Evolutionary conservation across 2,113 vertebrate genomes (phyloP).

Genomic region (Leptobrachium leishanense): DNA sequence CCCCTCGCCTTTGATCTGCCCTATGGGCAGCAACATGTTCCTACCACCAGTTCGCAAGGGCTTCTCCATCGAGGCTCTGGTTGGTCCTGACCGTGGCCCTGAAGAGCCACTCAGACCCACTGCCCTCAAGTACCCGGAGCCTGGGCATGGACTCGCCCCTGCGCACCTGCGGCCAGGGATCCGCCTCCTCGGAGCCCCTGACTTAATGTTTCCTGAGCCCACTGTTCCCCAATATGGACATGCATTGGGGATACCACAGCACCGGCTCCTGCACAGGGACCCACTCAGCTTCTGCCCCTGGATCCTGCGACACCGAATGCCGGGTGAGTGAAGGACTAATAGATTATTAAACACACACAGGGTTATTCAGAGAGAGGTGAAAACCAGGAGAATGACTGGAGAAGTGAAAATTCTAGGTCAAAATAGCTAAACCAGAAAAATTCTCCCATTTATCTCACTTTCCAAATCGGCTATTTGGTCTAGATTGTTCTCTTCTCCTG

Average conservation of each 20-base stretch:
- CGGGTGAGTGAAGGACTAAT: not conserved
- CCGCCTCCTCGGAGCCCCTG: constrained; percentile 51
- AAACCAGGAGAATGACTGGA: too few species aligned
- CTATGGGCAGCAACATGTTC: constrained; percentile 60
- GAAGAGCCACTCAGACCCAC: constrained; percentile 62
- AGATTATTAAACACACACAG: too few species aligned
- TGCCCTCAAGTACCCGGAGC: constrained; percentile 52
- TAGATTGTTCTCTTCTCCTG: too few species aligned
- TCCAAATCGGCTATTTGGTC: too few species aligned
- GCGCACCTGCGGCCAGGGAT: not conserved
- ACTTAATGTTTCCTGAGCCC: constrained; percentile 71
- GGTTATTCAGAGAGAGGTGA: too few species aligned
- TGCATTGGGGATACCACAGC: constrained; percentile 37
- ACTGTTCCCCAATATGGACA: constrained; percentile 55
- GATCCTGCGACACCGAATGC: constrained; percentile 2
- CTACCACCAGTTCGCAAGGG: constrained; percentile 64
- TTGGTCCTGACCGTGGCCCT: constrained; percentile 66
- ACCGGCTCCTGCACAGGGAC: constrained; percentile 37
- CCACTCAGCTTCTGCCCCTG: not conserved
- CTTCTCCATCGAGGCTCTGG: constrained; percentile 73
- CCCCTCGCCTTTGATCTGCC: constrained; percentile 26
- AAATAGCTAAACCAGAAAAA: too few species aligned
- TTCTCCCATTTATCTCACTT: too few species aligned
- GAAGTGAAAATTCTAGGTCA: too few species aligned
- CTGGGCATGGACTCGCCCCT: not conserved